Conservation (phyloP, 1,140 invertebrate species). For the Colletes latitarsis region DNA sequence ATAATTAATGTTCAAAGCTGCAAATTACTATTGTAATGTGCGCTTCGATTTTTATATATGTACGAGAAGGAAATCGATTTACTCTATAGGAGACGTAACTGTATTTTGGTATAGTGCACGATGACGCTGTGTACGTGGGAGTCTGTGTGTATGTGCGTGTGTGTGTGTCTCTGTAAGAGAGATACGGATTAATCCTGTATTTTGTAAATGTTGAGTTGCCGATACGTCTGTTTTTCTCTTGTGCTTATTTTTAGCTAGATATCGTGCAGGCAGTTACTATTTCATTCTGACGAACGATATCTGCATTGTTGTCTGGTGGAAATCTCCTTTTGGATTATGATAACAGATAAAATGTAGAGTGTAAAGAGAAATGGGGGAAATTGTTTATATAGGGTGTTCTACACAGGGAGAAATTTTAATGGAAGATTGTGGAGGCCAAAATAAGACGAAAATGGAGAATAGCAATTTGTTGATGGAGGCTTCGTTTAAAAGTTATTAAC, state of each 20-base stretch:
- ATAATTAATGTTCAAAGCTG: slow-evolving; percentile 42
- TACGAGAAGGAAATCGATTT: slow-evolving; percentile 42
- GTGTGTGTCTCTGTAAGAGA: slow-evolving; percentile 28
- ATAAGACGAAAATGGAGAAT: no score
- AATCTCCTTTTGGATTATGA: neutral
- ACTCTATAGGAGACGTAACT: slow-evolving; percentile 52
- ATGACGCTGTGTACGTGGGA: neutral
- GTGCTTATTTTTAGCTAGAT: slow-evolving; percentile 32
- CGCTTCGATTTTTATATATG: slow-evolving; percentile 63
- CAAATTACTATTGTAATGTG: slow-evolving; percentile 52
- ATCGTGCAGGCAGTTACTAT: slow-evolving; percentile 37
- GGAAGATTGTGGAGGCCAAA: no score
- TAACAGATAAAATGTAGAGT: no score
- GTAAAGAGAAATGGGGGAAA: no score
- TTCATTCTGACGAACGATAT: slow-evolving; percentile 6
- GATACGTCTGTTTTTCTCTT: slow-evolving; percentile 40
- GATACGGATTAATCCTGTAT: slow-evolving; percentile 37
- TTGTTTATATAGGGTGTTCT: no score
- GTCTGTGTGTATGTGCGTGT: neutral
- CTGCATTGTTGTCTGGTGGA: neutral
- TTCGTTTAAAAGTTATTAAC: no score
- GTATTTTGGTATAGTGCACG: slow-evolving; percentile 62
- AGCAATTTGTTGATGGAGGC: no score
- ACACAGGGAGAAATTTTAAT: no score
- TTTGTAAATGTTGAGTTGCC: slow-evolving; percentile 41